Percentiles rank a stretch among this genome's conserved stretches.
phyloP scores from a whole-genome alignment of 2,888 invertebrate species.

The Cataglyphis livida region DNA sequence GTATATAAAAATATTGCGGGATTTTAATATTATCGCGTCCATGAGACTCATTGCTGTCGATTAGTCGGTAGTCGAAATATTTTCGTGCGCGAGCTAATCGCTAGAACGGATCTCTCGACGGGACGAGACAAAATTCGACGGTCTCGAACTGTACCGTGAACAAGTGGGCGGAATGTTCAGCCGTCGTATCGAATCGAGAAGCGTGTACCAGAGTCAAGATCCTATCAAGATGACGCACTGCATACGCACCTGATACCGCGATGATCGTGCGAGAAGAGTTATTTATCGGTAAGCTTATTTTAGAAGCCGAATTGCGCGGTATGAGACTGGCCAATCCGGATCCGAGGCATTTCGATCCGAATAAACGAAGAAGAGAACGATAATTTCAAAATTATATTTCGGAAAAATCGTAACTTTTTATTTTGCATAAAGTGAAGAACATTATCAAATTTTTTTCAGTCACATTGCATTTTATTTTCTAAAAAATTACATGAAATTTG shows the following conservation, averaged over 20 bases:
- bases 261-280: slow-evolving; percentile 72
- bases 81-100: slow-evolving; percentile 56
- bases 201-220: slow-evolving; percentile 75
- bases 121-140: slow-evolving; percentile 62
- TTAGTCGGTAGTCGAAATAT: slow-evolving; percentile 47
- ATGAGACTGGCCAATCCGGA: slow-evolving; percentile 56
- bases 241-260: slow-evolving; percentile 83
- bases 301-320: slow-evolving; percentile 72
- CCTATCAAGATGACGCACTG: slow-evolving; percentile 85
- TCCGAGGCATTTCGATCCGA: slow-evolving; percentile 18
- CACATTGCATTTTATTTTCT: neutral
- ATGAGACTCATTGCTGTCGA: slow-evolving; percentile 59
- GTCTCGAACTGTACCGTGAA: slow-evolving; percentile 45
- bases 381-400: neutral
- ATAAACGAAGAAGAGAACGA: neutral
- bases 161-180: slow-evolving; percentile 83
- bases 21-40: slow-evolving; percentile 37
- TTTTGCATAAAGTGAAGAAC: neutral
- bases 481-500: neutral
- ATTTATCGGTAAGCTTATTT: slow-evolving; percentile 81
- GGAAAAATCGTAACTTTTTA: neutral
- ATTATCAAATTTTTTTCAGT: neutral
- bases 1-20: neutral
- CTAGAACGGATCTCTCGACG: slow-evolving; percentile 58
- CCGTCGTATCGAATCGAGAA: slow-evolving; percentile 69